These are phyloP conservation scores for Paramuricea clavata DNA, from an alignment of 92 coral and sea anemone genomes.

Conservation along the genomic window DNA sequence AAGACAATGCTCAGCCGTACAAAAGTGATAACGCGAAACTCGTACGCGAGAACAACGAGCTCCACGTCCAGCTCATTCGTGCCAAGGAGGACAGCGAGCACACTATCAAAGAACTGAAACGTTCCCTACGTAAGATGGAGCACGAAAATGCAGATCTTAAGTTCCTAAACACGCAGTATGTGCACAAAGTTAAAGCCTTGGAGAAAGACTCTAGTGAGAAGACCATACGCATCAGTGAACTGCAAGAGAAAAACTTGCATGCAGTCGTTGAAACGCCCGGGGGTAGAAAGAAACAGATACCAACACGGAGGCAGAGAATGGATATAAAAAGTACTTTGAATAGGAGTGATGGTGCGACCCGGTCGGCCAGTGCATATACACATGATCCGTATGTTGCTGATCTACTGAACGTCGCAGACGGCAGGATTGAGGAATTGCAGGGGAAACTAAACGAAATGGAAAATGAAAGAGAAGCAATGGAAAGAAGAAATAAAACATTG, in stretches of 20 bases:
- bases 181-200: conserved; percentile 97
- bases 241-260: conserved; percentile 96
- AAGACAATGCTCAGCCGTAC: conserved; percentile 97
- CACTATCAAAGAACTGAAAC: conserved; percentile 85
- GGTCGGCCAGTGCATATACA: conserved; percentile 52
- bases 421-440: conserved; percentile 91
- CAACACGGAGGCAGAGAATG: conserved; percentile 97
- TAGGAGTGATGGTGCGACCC: conserved; percentile 69
- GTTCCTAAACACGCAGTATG: conserved; percentile 97
- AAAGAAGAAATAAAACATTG: conserved; percentile 90
- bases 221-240: conserved; percentile 89
- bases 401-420: conserved; percentile 93
- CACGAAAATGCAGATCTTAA: conserved; percentile 98
- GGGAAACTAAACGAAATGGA: conserved; percentile 71
- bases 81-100: conserved; percentile 92
- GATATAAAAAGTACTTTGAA: conserved; percentile 96
- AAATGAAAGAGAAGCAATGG: conserved; percentile 88
- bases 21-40: conserved; percentile 98
- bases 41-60: conserved; percentile 97
- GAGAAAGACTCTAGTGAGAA: conserved; percentile 91
- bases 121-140: conserved; percentile 91
- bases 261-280: conserved; percentile 99
- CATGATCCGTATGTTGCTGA: conserved; percentile 99
- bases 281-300: conserved; percentile 95
- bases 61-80: conserved; percentile 93